Base-by-base conservation (phyloP, 2,888 invertebrate genomes). In the Pomacea canaliculata region DNA sequence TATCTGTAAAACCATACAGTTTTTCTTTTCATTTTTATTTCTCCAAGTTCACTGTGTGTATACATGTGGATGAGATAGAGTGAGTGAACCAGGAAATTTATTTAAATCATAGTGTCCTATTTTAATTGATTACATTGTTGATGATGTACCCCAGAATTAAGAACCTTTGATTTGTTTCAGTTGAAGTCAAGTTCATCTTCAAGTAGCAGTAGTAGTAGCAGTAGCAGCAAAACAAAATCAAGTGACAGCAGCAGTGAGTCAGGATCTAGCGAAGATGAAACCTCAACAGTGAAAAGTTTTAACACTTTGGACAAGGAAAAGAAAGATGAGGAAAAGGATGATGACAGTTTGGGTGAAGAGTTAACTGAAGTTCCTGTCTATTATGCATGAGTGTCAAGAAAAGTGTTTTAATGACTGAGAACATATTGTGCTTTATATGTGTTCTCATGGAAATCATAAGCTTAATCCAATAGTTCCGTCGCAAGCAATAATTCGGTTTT, bases 291-390 rank as follows among this genome's bases (percentile, higher is more conserved):
- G 10, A 69, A 70, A 51, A 71, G 71, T 7, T 68, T 63, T 23
- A 70, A 71, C 7, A 70, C 37, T 59, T 71, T 65, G 27, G 67
- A 65, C 19, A 76, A 62, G 62, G 67, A 71, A 68, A 72, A 56
- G 73, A 48, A 62, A 63, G 79, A 48, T 66, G 71, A 69, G 37
- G 72, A 73, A 71, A 79, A 73, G 71, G 78, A 65, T 63, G 73
- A 76, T 27, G 80, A 79, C 12, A 82, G 76, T 74, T 59, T 75
- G 46, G 80, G 79, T 13, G 84, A 83, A 23, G 81, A 82, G 69
- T 76, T 85, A 13, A 76, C 68, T 19, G 84, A 85, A 70, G 82
- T 85, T 18, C 83, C 84, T 60, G 80, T 82, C 5, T 81, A 65
- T 75, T 81, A 80, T 62, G 71, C 74, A 23, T 80, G 48, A 78